Percentiles rank a stretch among this genome's conserved stretches.
Evolutionary conservation across 2,888 invertebrate genomes (phyloP).

Genomic region (Synanthedon tipuliformis): DNA sequence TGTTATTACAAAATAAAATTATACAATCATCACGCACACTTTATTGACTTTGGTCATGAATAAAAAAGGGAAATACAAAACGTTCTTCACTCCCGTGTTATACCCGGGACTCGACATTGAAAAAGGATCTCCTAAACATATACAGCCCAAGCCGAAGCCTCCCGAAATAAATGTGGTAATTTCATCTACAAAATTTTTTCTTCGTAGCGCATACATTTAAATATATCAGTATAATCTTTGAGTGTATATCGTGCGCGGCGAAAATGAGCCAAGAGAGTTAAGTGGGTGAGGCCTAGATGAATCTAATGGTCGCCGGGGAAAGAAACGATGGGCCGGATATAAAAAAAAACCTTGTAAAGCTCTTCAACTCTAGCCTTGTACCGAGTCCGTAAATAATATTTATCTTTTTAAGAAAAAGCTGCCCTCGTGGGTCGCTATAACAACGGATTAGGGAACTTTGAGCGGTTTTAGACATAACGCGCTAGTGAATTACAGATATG

Average conservation of each 20-base stretch:
- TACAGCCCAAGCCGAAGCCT: slow-evolving; percentile 33
- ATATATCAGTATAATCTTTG: slow-evolving; percentile 55
- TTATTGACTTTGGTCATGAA: slow-evolving; percentile 10
- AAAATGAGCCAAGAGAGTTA: slow-evolving; percentile 30
- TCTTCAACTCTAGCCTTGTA: slow-evolving; percentile 7
- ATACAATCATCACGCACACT: slow-evolving; percentile 4
- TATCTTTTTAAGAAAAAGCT: slow-evolving; percentile 13
- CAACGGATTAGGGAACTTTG: slow-evolving; percentile 11
- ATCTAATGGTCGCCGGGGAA: slow-evolving; percentile 22
- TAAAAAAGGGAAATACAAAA: slow-evolving; percentile 10
- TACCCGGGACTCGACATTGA: slow-evolving; percentile 33
- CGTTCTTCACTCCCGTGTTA: slow-evolving; percentile 8
- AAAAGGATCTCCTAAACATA: slow-evolving; percentile 44
- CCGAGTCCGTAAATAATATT: slow-evolving; percentile 9
- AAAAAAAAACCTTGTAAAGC: not conserved
- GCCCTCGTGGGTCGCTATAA: slow-evolving; percentile 9
- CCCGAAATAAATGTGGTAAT: slow-evolving; percentile 52
- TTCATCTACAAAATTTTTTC: slow-evolving; percentile 44
- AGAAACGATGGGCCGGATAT: slow-evolving; percentile 17
- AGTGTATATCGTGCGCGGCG: slow-evolving; percentile 31
- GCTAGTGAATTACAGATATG: slow-evolving; percentile 35
- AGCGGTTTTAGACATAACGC: slow-evolving; percentile 24
- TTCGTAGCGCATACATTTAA: slow-evolving; percentile 49
- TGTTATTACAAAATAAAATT: not conserved
- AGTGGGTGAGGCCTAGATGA: slow-evolving; percentile 21